A percentile compares a stretch with the other conserved stretches of the same genome.
Conservation (phyloP, 1,140 invertebrate genomes). For the Drosophila teissieri region DNA sequence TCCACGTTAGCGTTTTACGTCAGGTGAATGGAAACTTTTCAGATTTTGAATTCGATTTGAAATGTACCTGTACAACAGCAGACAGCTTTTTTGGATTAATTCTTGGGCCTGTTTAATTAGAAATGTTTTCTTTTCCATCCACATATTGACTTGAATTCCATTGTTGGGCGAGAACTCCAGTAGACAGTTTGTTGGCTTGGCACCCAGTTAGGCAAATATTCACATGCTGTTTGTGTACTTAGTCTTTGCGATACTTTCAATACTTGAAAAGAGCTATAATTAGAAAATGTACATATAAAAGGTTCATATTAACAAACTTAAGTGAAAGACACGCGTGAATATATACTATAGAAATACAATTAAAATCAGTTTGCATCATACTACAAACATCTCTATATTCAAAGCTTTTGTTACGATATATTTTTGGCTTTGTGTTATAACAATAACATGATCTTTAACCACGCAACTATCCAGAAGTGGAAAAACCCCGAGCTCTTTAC, state of each 20-base stretch:
- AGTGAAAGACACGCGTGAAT: no score
- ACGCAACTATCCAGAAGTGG: neutral
- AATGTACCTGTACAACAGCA: no score
- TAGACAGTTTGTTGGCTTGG: neutral
- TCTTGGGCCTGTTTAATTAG: conserved; percentile 1
- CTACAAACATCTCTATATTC: no score
- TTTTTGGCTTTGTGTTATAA: neutral
- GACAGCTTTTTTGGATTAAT: neutral
- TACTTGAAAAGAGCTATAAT: no score
- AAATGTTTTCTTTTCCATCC: neutral
- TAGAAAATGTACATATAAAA: no score
- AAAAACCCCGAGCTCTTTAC: neutral
- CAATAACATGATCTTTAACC: neutral
- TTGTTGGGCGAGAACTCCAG: conserved; percentile 1
- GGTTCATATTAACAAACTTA: no score
- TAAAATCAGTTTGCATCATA: no score
- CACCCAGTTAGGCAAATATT: conserved; percentile 14
- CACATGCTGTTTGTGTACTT: neutral
- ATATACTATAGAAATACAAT: no score
- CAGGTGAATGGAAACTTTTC: neutral
- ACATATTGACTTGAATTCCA: conserved; percentile 13
- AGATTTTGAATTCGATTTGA: neutral
- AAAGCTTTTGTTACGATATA: no score
- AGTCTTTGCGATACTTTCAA: no score
- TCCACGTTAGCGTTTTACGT: neutral